phyloP scores from a whole-genome alignment of 2,113 vertebrate genomes.

The Synchiropus splendidus region DNA sequence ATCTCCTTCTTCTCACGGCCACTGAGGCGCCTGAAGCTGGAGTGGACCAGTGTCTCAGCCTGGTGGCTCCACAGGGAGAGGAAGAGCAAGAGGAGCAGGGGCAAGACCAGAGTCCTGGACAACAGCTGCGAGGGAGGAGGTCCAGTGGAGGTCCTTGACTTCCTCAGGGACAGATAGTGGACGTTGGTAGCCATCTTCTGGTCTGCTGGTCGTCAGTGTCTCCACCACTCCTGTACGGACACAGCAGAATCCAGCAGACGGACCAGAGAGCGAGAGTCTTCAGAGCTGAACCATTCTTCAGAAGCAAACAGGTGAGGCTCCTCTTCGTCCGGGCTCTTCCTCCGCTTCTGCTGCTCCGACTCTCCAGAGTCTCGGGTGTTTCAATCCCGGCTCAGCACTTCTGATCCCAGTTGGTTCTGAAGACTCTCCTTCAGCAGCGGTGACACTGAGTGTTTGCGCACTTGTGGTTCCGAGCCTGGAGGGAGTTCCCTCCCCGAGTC shows the following conservation, averaged over 20 bases:
- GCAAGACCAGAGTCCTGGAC: constrained; percentile 29
- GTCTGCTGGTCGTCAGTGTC: background rate
- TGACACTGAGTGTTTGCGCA: constrained; percentile 3
- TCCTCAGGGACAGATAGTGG: background rate
- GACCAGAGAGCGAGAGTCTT: no score
- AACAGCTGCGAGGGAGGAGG: constrained; percentile 21
- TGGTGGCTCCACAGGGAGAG: constrained; percentile 60
- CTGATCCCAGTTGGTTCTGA: no score
- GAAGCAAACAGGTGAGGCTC: no score
- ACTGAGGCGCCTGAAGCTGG: constrained; percentile 74
- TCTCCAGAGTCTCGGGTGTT: no score
- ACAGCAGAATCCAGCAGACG: fast-evolving
- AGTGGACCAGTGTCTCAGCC: constrained; percentile 65
- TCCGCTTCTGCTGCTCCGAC: no score
- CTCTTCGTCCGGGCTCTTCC: no score
- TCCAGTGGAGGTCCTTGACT: background rate
- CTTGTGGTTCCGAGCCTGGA: constrained; percentile 26
- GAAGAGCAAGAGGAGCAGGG: constrained; percentile 46
- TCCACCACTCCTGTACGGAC: background rate
- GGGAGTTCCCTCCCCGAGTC: constrained; percentile 50
- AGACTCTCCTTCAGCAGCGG: constrained; percentile 1
- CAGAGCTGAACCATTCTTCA: no score
- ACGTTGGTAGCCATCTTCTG: background rate
- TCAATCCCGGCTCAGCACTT: no score
- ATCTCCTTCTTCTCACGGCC: constrained; percentile 82